These are phyloP conservation scores for Albula glossodonta DNA, from an alignment of 2,113 vertebrate genomes.

Conservation along the genomic window DNA sequence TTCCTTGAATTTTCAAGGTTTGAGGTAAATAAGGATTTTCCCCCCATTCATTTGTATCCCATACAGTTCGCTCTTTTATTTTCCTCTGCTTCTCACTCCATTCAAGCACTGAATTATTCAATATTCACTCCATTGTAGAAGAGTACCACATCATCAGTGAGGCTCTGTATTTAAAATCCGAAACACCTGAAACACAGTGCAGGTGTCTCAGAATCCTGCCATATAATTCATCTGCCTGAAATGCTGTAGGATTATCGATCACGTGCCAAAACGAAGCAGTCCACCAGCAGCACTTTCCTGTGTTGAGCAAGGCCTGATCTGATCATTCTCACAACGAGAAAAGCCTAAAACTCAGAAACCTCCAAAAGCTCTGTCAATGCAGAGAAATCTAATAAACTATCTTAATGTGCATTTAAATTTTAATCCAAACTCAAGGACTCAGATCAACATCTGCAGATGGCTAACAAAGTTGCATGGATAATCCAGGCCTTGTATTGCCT, in stretches of 20 bases:
- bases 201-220: background rate
- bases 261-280: slow-evolving; percentile 30
- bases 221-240: slow-evolving; percentile 1
- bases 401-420: background rate
- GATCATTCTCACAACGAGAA: slow-evolving; percentile 38
- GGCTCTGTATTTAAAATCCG: slow-evolving; percentile 61
- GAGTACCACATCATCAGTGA: slow-evolving; percentile 57
- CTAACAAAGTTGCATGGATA: background rate
- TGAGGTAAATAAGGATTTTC: slow-evolving; percentile 61
- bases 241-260: background rate
- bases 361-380: background rate
- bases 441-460: background rate
- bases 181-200: slow-evolving; percentile 49
- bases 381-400: background rate
- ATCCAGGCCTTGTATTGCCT: background rate
- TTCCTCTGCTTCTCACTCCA: slow-evolving; percentile 12
- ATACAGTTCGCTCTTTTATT: slow-evolving; percentile 27
- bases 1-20: slow-evolving; percentile 54
- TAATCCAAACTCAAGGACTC: background rate
- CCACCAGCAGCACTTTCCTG: slow-evolving; percentile 40
- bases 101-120: slow-evolving; percentile 63
- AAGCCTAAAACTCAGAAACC: background rate
- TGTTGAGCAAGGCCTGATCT: slow-evolving; percentile 48
- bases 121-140: slow-evolving; percentile 53
- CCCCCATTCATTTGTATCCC: slow-evolving; percentile 51